phyloP scores from a whole-genome alignment of 2,888 invertebrate species.

The Cerceris rybyensis region DNA sequence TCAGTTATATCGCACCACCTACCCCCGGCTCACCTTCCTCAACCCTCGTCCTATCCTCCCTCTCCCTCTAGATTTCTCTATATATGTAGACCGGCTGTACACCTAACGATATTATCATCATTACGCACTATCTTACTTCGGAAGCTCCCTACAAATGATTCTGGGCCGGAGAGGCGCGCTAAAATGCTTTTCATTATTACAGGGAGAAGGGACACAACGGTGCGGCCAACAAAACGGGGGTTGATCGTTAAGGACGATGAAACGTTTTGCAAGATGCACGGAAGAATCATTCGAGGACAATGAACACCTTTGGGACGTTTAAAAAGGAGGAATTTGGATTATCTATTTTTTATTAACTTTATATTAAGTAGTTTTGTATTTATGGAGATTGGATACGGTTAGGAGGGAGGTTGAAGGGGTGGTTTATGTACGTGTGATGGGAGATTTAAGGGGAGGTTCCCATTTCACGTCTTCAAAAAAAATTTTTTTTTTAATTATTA shows the following conservation, averaged over 20 bases:
- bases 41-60: conserved; percentile 34
- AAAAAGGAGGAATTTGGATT: not conserved
- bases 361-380: too few relatives aligned
- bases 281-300: not conserved
- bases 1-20: conserved; percentile 75
- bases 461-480: too few relatives aligned
- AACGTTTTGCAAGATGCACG: conserved; percentile 1
- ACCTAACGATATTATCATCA: conserved; percentile 78
- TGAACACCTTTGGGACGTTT: not conserved
- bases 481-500: too few relatives aligned
- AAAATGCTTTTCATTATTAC: conserved; percentile 68
- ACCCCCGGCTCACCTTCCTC: conserved; percentile 30
- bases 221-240: conserved; percentile 46
- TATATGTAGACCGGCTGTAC: conserved; percentile 50
- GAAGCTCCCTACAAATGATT: conserved; percentile 71
- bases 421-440: too few relatives aligned
- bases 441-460: too few relatives aligned
- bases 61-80: conserved; percentile 18
- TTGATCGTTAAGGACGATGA: conserved; percentile 45
- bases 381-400: too few relatives aligned
- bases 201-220: conserved; percentile 23
- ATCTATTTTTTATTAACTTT: not conserved
- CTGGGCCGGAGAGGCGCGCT: conserved; percentile 51
- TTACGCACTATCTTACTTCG: conserved; percentile 76
- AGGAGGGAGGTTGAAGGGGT: too few relatives aligned